Percentiles rank a stretch among this genome's conserved stretches.
Evolutionary conservation across 2,888 invertebrate species (phyloP).

Genomic region (Gari tellinella): DNA sequence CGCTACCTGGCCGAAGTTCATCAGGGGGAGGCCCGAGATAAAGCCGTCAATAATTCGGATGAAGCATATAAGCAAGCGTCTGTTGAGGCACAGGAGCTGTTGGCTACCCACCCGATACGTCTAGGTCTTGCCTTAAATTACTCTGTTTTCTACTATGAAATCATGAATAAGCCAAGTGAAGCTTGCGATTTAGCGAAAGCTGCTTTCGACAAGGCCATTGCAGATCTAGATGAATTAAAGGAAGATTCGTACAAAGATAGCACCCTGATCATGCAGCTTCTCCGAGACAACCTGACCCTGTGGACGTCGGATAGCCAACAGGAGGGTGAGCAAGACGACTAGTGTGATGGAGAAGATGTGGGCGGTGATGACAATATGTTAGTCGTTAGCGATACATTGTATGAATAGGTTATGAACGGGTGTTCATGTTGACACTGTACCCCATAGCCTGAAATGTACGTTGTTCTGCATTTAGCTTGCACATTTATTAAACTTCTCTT

Average conservation of each 20-base stretch:
- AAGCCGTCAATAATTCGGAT: slow-evolving; percentile 73
- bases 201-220: slow-evolving; percentile 99
- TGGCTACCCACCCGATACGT: slow-evolving; percentile 99
- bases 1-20: slow-evolving; percentile 99
- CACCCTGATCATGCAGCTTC: slow-evolving; percentile 99
- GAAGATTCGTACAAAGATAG: slow-evolving; percentile 99
- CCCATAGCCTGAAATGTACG: too few species aligned
- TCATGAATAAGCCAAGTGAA: slow-evolving; percentile 99
- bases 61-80: slow-evolving; percentile 99
- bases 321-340: slow-evolving; percentile 17
- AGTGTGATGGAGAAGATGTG: neutral
- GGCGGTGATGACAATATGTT: too few species aligned
- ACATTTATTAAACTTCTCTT: too few species aligned
- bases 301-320: slow-evolving; percentile 45
- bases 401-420: too few species aligned
- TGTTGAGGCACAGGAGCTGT: slow-evolving; percentile 98
- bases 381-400: too few species aligned
- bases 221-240: slow-evolving; percentile 99
- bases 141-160: slow-evolving; percentile 99
- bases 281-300: slow-evolving; percentile 85
- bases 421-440: too few species aligned
- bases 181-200: slow-evolving; percentile 99
- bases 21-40: neutral
- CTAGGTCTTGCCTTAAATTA: slow-evolving; percentile 99
- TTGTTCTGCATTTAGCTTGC: too few species aligned